Evolutionary conservation across 2,797 vertebrate species (phyloP).

Genomic region (Allobates femoralis): DNA sequence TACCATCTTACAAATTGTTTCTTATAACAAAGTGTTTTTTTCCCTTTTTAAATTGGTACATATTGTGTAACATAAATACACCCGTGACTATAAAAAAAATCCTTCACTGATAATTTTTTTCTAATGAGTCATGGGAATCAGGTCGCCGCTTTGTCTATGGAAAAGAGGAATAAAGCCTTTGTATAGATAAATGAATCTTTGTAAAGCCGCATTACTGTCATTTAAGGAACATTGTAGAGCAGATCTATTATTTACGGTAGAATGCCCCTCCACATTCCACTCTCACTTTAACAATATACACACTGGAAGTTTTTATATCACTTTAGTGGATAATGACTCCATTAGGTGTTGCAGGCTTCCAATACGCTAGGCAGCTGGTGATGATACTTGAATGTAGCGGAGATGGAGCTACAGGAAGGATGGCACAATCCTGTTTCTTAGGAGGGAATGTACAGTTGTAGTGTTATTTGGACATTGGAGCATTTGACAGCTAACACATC

Average conservation of each 20-base stretch:
- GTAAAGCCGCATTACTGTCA: slow-evolving; percentile 47
- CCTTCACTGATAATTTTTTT: slow-evolving; percentile 3
- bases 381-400: slow-evolving; percentile 67
- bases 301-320: slow-evolving; percentile 59
- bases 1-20: not conserved
- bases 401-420: slow-evolving; percentile 65
- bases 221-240: slow-evolving; percentile 45
- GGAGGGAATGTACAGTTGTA: slow-evolving; percentile 78
- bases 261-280: not conserved
- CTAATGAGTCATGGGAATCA: slow-evolving; percentile 21
- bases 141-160: slow-evolving; percentile 12
- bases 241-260: not conserved
- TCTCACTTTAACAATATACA: slow-evolving; percentile 47
- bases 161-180: slow-evolving; percentile 43
- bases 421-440: slow-evolving; percentile 71
- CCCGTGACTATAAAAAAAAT: not conserved
- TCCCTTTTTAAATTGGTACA: not conserved
- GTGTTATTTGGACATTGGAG: slow-evolving; percentile 86
- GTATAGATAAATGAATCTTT: slow-evolving; percentile 35
- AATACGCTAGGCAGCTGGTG: slow-evolving; percentile 71
- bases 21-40: not conserved
- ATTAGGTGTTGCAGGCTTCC: slow-evolving; percentile 42
- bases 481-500: slow-evolving; percentile 89
- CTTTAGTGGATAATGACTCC: slow-evolving; percentile 35
- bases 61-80: slow-evolving; percentile 21